Evolutionary conservation across 2,113 vertebrate species (phyloP).

Genomic region (Stegostoma tigrinum): DNA sequence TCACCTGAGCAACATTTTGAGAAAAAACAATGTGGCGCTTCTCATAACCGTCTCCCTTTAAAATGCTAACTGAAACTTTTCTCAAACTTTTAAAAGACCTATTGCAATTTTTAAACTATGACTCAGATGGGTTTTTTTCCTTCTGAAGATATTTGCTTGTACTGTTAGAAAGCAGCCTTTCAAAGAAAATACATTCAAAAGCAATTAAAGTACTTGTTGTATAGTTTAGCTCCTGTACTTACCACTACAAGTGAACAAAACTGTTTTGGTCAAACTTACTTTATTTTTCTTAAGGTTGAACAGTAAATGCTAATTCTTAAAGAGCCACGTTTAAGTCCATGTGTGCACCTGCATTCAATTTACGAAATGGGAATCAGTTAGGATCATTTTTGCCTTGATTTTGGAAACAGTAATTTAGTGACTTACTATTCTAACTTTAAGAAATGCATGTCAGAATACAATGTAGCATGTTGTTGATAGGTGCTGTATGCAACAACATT

Average conservation of each 20-base stretch:
- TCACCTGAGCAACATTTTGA: not conserved
- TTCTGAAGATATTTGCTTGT: not conserved
- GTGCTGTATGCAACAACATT: conserved; percentile 10
- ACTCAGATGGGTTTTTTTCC: not conserved
- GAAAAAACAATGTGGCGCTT: not conserved
- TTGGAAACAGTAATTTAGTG: conserved; percentile 1
- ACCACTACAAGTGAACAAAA: not conserved
- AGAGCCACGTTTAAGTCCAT: not conserved
- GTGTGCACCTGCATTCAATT: not conserved
- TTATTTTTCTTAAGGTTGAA: conserved; percentile 4
- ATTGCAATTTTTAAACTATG: not conserved
- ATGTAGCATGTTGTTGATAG: not conserved
- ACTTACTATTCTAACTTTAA: conserved; percentile 16
- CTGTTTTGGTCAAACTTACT: not conserved
- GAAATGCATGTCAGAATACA: conserved; percentile 17
- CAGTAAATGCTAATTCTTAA: conserved; percentile 10
- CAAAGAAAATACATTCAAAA: conserved; percentile 10
- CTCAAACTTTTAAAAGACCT: not conserved
- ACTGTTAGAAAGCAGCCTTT: not conserved
- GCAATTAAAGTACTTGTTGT: no score
- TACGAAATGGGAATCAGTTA: not conserved
- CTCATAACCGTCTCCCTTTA: not conserved
- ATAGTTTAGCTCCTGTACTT: not conserved
- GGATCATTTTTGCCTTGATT: not conserved
- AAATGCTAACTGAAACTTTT: not conserved